phyloP scores from a whole-genome alignment of 2,113 vertebrate species.

The Indicator maculatus region DNA sequence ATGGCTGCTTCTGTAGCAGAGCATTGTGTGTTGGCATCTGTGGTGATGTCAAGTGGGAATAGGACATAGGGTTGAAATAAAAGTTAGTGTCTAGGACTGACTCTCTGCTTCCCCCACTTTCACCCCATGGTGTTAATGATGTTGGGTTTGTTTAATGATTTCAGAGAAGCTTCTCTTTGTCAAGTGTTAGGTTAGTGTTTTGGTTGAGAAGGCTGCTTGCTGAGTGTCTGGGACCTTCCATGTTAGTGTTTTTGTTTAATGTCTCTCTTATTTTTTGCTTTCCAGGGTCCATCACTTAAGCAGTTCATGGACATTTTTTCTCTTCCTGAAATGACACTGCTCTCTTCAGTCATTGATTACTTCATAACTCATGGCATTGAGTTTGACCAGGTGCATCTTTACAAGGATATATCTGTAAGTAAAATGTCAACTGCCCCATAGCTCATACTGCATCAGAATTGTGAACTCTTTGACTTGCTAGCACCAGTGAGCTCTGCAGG shows the following conservation, averaged over 20 bases:
- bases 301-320: conserved; percentile 88
- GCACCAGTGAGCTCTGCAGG: not conserved
- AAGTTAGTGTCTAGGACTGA: not conserved
- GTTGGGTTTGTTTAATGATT: not conserved
- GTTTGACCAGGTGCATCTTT: conserved; percentile 83
- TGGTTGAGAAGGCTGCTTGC: not conserved
- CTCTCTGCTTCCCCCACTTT: not conserved
- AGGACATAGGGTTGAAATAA: not conserved
- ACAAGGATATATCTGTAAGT: conserved; percentile 83
- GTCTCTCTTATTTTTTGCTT: not conserved
- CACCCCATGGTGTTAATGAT: not conserved
- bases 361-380: conserved; percentile 80
- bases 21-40: not conserved
- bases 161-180: not conserved
- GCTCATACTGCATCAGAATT: not conserved
- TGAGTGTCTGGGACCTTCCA: not conserved
- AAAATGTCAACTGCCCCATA: not conserved
- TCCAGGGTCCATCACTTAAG: conserved; percentile 82
- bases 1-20: not conserved
- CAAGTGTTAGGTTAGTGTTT: not conserved
- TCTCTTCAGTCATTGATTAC: conserved; percentile 83
- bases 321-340: conserved; percentile 82
- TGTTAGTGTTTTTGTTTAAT: not conserved
- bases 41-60: not conserved
- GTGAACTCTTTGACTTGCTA: not conserved